Evolutionary conservation across 2,888 invertebrate genomes (phyloP).

Genomic region (Sinopyrophorus schimmeli): DNA sequence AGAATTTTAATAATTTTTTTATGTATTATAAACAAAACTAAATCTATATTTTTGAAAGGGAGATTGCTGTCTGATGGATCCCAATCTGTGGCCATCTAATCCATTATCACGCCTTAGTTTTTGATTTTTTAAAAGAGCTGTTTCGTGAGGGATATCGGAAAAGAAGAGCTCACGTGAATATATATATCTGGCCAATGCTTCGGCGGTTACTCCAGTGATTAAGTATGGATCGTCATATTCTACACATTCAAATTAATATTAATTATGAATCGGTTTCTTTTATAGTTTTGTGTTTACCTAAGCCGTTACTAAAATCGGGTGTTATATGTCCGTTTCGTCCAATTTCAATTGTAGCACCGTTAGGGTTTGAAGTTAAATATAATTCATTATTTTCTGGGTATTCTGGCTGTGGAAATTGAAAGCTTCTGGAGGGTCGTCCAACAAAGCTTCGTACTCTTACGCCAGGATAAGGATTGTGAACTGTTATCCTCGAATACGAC

Average conservation of each 20-base stretch:
- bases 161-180: slow-evolving; percentile 64
- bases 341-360: slow-evolving; percentile 46
- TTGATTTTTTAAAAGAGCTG: slow-evolving; percentile 65
- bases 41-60: slow-evolving; percentile 60
- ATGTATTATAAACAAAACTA: slow-evolving; percentile 12
- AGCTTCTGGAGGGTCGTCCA: slow-evolving; percentile 28
- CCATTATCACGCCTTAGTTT: slow-evolving; percentile 63
- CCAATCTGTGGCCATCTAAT: slow-evolving; percentile 62
- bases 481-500: background rate
- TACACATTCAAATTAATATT: slow-evolving; percentile 28
- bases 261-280: background rate
- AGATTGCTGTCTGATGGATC: slow-evolving; percentile 65
- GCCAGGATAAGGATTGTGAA: background rate
- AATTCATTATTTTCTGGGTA: slow-evolving; percentile 15
- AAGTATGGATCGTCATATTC: slow-evolving; percentile 62
- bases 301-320: slow-evolving; percentile 54
- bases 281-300: slow-evolving; percentile 43
- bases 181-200: slow-evolving; percentile 60
- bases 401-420: slow-evolving; percentile 12
- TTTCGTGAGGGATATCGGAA: slow-evolving; percentile 66
- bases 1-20: no score
- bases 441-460: background rate
- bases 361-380: slow-evolving; percentile 50
- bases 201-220: slow-evolving; percentile 62
- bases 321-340: slow-evolving; percentile 54